Evolutionary conservation across 1,140 invertebrate species (phyloP), one percentile per base, ranked within the genome.

Genomic region (Maconellicoccus hirsutus): DNA sequence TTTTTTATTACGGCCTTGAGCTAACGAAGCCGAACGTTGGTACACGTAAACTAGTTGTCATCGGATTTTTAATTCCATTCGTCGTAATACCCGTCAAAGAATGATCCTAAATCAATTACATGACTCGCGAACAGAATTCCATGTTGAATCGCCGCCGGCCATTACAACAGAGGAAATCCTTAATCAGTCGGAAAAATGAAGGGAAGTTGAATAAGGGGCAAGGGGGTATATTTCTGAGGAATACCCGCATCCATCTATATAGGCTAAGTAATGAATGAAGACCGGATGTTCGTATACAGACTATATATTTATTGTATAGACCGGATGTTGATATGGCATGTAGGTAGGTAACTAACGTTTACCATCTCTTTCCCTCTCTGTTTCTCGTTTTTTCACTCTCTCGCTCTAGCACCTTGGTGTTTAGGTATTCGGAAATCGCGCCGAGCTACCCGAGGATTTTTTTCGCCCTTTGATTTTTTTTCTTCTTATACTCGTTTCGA

Each of bases 231-330:
- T 52, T 52, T 52, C n/a, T 52, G 42, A 52, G 42, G 42, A 52
- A 52, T 66, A 66, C 61, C 61, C 61, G 61, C 61, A 66, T 66
- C 22, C 25, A 10, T 66, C 22, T 25, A 66, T 66, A 22, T 66
- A 66, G 61, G 61, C 61, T 66, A 26, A 66, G 25, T 66, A 66
- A 66, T 66, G 61, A 66, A 66, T 66, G 22, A 66, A 66, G 61
- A 66, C 61, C 61, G 61, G 61, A 66, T 66, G 25, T 66, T 23
- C 61, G 61, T 26, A 26, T 66, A 26, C 25, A 26, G 22, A 26
- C 61, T 26, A 66, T 66, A 66, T 66, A 23, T 66, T 66, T 25
- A 25, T 66, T 66, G 61, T 66, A 66, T 25, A 66, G 61, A 66
- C 61, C 61, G 61, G 61, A 66, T 66, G 61, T 26, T 25, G 61